Evolutionary conservation across 2,113 vertebrate genomes (phyloP).

Genomic region (Hippocampus guttulatus): DNA sequence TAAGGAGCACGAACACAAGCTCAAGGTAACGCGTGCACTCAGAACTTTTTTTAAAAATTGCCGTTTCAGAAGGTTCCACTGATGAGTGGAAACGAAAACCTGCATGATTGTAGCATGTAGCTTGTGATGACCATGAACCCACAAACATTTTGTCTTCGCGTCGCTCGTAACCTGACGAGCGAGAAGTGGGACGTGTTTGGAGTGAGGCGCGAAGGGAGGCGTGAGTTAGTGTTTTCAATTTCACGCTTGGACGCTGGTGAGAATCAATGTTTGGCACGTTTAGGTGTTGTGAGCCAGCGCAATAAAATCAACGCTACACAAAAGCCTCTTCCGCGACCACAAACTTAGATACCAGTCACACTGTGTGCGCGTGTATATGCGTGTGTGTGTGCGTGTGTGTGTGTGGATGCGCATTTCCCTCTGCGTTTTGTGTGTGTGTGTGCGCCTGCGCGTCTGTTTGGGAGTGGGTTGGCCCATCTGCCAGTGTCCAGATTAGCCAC

Average conservation of each 20-base stretch:
- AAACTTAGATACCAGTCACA: not conserved
- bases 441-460: not conserved
- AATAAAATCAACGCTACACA: slow-evolving; percentile 3
- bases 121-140: not conserved
- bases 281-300: slow-evolving; percentile 36
- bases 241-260: slow-evolving; percentile 52
- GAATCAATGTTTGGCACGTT: slow-evolving; percentile 53
- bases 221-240: slow-evolving; percentile 50
- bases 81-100: not conserved
- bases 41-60: not conserved
- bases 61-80: no score
- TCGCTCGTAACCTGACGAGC: slow-evolving; percentile 1
- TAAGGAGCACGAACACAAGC: slow-evolving; percentile 97
- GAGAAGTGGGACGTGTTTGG: slow-evolving; percentile 10
- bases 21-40: slow-evolving; percentile 76
- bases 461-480: not conserved
- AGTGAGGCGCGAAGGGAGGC: slow-evolving; percentile 24
- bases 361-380: not conserved
- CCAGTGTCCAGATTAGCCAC: slow-evolving; percentile 1
- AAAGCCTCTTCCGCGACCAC: not conserved
- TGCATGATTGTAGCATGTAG: not conserved
- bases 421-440: not conserved
- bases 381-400: not conserved
- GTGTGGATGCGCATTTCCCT: no score
- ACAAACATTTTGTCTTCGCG: not conserved